Conservation (phyloP, 2,113 vertebrate genomes). For the Vombatus ursinus region DNA sequence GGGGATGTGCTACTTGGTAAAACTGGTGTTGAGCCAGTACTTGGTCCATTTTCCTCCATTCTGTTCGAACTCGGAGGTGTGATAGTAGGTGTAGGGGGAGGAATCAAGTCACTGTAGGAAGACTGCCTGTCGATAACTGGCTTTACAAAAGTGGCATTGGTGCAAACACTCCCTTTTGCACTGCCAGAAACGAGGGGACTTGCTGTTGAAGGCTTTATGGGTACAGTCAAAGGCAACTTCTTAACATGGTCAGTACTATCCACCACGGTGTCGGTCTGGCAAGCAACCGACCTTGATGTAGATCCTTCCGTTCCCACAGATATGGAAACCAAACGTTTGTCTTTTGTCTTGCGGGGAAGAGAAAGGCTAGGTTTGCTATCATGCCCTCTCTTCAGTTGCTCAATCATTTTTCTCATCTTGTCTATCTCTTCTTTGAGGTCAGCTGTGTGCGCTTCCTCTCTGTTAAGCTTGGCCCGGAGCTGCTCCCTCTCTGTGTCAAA, state of each 20-base stretch:
- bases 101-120: conserved; percentile 86
- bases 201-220: conserved; percentile 88
- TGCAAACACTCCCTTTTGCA: conserved; percentile 84
- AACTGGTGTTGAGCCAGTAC: conserved; percentile 81
- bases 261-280: conserved; percentile 89
- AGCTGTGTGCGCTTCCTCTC: conserved; percentile 89
- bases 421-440: conserved; percentile 92
- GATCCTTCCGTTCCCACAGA: conserved; percentile 89
- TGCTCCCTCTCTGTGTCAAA: conserved; percentile 96
- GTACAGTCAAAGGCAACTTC: conserved; percentile 89
- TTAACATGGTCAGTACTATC: conserved; percentile 85
- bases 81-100: conserved; percentile 73
- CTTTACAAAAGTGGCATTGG: conserved; percentile 76
- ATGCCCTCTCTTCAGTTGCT: conserved; percentile 91
- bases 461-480: conserved; percentile 93
- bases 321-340: conserved; percentile 85
- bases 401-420: conserved; percentile 92
- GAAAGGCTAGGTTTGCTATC: conserved; percentile 83
- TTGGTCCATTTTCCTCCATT: conserved; percentile 92
- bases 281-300: conserved; percentile 85
- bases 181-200: conserved; percentile 86
- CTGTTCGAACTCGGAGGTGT: conserved; percentile 75
- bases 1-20: conserved; percentile 70
- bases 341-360: conserved; percentile 79
- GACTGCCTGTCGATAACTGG: conserved; percentile 85